These are phyloP conservation scores for Papilio protenor DNA, from an alignment of 2,888 invertebrate species.

Conservation along the genomic window DNA sequence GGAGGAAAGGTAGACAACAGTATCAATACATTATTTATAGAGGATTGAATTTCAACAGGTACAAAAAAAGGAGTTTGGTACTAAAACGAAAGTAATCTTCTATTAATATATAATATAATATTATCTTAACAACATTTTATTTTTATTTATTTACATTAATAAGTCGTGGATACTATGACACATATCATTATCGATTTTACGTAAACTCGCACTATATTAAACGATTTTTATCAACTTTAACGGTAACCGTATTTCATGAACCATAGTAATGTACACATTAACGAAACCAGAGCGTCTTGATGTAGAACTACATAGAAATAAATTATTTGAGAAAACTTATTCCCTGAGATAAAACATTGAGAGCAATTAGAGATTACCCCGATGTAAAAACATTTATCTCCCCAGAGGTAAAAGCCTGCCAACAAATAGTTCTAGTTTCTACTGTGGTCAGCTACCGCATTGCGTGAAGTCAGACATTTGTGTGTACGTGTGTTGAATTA, in stretches of 20 bases:
- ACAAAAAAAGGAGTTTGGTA: background rate
- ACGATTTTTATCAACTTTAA: background rate
- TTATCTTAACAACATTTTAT: background rate
- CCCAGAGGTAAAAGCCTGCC: slow-evolving; percentile 25
- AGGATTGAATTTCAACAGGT: slow-evolving; percentile 13
- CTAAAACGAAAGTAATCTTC: background rate
- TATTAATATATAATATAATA: no score
- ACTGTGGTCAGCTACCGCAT: slow-evolving; percentile 17
- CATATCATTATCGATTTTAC: no score
- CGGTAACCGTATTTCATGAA: background rate
- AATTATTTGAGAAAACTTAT: slow-evolving; percentile 6
- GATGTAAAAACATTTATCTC: slow-evolving; percentile 11
- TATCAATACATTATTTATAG: slow-evolving; percentile 14
- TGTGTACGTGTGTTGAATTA: slow-evolving; percentile 12
- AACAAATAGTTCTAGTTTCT: slow-evolving; percentile 20
- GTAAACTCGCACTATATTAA: no score
- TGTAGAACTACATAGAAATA: background rate
- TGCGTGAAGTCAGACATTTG: slow-evolving; percentile 17
- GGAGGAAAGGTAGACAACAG: background rate
- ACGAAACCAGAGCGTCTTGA: background rate
- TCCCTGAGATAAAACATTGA: slow-evolving; percentile 13
- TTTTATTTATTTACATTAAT: no score
- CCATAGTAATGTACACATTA: background rate
- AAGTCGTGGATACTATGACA: no score
- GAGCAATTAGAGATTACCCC: slow-evolving; percentile 22